Percentiles rank a stretch among this genome's conserved stretches.
Evolutionary conservation across 2,113 vertebrate genomes (phyloP).

Genomic region (Cynoglossus semilaevis): DNA sequence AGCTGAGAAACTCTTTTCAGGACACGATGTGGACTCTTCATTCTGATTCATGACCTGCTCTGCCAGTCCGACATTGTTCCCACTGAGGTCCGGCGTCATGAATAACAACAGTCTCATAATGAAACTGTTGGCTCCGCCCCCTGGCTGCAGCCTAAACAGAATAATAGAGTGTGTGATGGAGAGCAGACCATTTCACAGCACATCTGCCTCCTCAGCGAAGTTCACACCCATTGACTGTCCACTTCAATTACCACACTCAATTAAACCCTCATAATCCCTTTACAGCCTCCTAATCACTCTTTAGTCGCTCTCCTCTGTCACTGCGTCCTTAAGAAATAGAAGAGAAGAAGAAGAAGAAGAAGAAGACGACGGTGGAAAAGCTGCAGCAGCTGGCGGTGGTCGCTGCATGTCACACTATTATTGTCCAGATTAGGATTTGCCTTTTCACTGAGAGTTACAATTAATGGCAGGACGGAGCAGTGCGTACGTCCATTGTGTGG

Average conservation of each 20-base stretch:
- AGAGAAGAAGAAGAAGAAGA: conserved; percentile 20
- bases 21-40: conserved; percentile 13
- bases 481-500: too few relatives aligned
- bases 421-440: too few relatives aligned
- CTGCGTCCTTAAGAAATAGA: too few relatives aligned
- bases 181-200: conserved; percentile 80
- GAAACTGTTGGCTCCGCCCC: conserved; percentile 76
- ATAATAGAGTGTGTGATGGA: conserved; percentile 88
- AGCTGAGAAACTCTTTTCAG: conserved; percentile 35
- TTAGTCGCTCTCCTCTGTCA: conserved; percentile 77
- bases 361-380: conserved; percentile 76
- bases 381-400: conserved; percentile 81
- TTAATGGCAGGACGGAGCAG: too few relatives aligned
- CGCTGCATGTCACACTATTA: conserved; percentile 19
- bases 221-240: conserved; percentile 75
- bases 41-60: conserved; percentile 68
- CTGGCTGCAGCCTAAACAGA: conserved; percentile 64
- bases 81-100: too few relatives aligned
- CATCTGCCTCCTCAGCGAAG: conserved; percentile 84
- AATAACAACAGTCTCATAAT: too few relatives aligned
- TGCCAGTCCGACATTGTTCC: conserved; percentile 64
- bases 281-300: conserved; percentile 82
- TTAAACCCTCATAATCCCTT: conserved; percentile 88
- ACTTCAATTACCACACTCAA: conserved; percentile 89
- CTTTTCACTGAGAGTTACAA: too few relatives aligned